Base-by-base conservation (phyloP, 2,888 invertebrate species). In the Orthosia gracilis region DNA sequence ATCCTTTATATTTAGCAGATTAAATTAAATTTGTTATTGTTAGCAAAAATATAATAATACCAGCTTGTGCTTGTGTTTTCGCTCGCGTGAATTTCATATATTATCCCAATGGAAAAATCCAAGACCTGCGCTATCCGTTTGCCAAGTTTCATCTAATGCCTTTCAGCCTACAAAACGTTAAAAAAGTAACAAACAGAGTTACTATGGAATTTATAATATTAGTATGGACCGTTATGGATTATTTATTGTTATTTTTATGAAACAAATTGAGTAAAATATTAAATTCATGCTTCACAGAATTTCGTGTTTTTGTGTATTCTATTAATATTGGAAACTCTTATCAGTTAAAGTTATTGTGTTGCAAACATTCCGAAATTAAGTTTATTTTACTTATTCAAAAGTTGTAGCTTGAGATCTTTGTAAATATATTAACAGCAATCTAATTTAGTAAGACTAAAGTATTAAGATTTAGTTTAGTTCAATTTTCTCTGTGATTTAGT, bases 371-470 rank as follows among this genome's bases (percentile, higher is more conserved):
- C 21, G 52, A 54, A 54, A 74, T 54, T 50, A n/a, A 63, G n/a
- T 81, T 69, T 17, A 13, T 47, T 49, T 64, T 49, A 47, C 31
- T 12, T 55, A 47, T 52, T 55, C 11, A 15, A 49, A 58, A 21
- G 18, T 47, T 58, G 7, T 58, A 26, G 13, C 31, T 74, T 45
- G 12, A 50, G 15, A 26, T 50, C 52, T 63, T 49, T n/a, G 31
- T 26, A 31, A 67, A 74, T 72, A 69, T 3, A 67, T 57, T 68
- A 70, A 71, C 52, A 73, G 52, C 58, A 55, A 57, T 63, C 13
- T 58, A 82, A 73, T 85, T 76, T 63, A 47, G 57, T 71, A 26
- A 18, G n/a, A 57, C 61, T 63, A 13, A 65, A 75, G 55, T 61
- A 61, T 54, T 12, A 55, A 74, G 47, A 70, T 58, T 83, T 15